These are phyloP conservation scores for Enteromius viviparus DNA, from an alignment of 2,797 vertebrate genomes.

Conservation along the genomic window DNA sequence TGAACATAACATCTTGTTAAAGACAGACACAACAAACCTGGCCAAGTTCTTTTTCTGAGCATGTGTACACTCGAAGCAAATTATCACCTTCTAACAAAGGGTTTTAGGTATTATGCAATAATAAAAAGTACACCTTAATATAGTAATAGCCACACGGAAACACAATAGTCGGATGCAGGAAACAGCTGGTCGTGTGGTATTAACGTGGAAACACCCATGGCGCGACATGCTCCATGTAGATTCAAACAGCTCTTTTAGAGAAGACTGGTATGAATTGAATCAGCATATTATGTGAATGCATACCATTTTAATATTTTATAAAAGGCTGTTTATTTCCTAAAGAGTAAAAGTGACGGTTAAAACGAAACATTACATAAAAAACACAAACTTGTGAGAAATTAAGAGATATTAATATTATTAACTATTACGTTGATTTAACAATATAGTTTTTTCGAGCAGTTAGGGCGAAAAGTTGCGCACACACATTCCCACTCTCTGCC, in stretches of 20 bases:
- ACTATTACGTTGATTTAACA: background rate
- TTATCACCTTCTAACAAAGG: background rate
- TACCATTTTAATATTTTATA: background rate
- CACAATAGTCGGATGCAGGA: too few species aligned
- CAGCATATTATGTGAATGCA: background rate
- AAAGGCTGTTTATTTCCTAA: background rate
- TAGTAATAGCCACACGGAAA: background rate
- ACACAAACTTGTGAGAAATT: background rate
- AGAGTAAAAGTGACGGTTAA: background rate
- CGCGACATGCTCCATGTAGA: background rate
- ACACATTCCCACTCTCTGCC: too few species aligned
- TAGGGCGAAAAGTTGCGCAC: background rate
- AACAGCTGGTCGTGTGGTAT: background rate
- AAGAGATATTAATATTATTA: background rate
- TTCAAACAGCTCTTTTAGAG: background rate
- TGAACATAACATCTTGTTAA: background rate
- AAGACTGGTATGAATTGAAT: background rate
- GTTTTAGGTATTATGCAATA: background rate
- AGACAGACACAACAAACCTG: background rate
- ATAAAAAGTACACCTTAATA: background rate
- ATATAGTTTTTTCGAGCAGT: background rate
- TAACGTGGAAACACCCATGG: background rate
- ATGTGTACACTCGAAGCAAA: background rate
- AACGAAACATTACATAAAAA: background rate
- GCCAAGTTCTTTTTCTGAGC: too few species aligned